Evolutionary conservation across 1,140 invertebrate genomes (phyloP), one percentile per base, ranked within the genome.

Genomic region (Subanguina moxae): DNA sequence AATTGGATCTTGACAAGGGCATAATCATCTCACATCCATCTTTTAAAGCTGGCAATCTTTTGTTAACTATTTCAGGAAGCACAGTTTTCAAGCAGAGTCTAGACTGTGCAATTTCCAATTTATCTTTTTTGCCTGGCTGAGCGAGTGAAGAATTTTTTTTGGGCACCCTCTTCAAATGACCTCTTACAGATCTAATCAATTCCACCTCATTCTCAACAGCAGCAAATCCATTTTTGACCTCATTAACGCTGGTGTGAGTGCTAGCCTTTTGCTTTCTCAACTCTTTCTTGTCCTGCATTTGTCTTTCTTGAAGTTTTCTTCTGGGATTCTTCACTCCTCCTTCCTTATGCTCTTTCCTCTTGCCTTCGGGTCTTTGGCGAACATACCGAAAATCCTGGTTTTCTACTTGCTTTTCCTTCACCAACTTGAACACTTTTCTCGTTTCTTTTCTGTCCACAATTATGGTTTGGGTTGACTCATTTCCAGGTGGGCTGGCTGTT

Each of bases 381-480:
- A 52, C 48, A 21, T 52, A 19, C n/a, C n/a, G 48, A 52, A 52
- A 52, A 52, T 52, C 15, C 48, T 52, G 32, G 32, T 52, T 25
- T 52, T 3, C 48, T 52, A 11, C 48, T 21, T 7, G 3, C 17
- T 3, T 3, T 25, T 52, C 48, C 48, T 25, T 19, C 48, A 52
- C 48, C 8, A 7, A 8, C 23, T 25, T 52, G 48, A 38, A 38
- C 32, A 38, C 32, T 38, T 38, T 38, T 38, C 32, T 38, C 3
- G 11, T 38, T 11, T 38, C 3, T 38, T 38, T 38, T 11, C 32
- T 38, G 32, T 38, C 11, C 3, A 11, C 32, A 5, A 38, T 38
- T 5, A 5, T 38, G 32, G 11, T 38, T 38, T 38, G 3, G 32
- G 48, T 52, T 1, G n/a, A 52, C 17, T 3, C 15, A 19, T 19